Percentiles rank a stretch among this genome's conserved stretches.
These are phyloP conservation scores for Myxocyprinus asiaticus DNA, from an alignment of 2,113 vertebrate species.

Conservation along the genomic window DNA sequence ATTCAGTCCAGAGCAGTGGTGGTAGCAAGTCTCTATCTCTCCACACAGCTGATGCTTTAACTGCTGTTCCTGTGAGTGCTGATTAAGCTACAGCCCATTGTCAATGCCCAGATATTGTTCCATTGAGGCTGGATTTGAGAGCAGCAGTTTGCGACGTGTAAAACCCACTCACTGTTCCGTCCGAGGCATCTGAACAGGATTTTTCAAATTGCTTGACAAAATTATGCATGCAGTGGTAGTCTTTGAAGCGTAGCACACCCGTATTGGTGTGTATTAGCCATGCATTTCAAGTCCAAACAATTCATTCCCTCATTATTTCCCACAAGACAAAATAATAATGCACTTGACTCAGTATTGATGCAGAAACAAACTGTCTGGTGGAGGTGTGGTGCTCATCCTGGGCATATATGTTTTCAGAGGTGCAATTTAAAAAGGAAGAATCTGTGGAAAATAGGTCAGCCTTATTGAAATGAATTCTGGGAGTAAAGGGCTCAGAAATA, in stretches of 20 bases:
- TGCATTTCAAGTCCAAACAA: constrained; percentile 61
- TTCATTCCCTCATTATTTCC: constrained; percentile 61
- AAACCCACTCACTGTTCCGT: constrained; percentile 30
- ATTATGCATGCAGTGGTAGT: constrained; percentile 3
- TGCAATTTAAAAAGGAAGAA: constrained; percentile 52
- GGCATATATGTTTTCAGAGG: constrained; percentile 38
- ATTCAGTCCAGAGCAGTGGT: no score
- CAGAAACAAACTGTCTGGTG: constrained; percentile 42
- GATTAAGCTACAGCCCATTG: constrained; percentile 32
- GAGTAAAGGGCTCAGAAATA: constrained; percentile 50
- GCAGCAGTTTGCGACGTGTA: constrained; percentile 8
- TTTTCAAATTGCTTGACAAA: constrained; percentile 48
- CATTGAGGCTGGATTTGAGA: constrained; percentile 29
- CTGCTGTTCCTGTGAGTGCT: constrained; percentile 5
- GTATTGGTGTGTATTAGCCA: constrained; percentile 54
- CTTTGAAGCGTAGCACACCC: constrained; percentile 21
- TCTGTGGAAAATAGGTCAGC: constrained; percentile 57
- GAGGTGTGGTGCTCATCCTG: constrained; percentile 26
- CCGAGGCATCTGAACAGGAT: constrained; percentile 40
- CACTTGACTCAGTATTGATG: constrained; percentile 60
- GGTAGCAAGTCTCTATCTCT: neutral
- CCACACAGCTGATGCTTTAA: neutral
- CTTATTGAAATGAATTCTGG: constrained; percentile 63
- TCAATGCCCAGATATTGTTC: constrained; percentile 26
- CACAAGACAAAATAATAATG: constrained; percentile 52